These are phyloP conservation scores for Zoanthus sansibaricus DNA, from an alignment of 92 coral and sea anemone species.

Conservation along the genomic window DNA sequence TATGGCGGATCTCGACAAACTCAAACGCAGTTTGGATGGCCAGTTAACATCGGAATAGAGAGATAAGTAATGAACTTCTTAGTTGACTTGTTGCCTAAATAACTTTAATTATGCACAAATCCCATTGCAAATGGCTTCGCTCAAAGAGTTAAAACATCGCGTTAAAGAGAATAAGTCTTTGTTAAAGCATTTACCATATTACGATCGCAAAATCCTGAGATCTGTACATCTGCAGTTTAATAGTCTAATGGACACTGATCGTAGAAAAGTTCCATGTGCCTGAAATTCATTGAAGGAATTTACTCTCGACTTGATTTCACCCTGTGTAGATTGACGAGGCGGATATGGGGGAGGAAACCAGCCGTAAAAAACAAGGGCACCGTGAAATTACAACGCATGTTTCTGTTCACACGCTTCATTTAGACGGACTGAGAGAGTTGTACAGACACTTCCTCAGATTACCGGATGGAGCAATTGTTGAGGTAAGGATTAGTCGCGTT, in stretches of 20 bases:
- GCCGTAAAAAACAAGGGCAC: constrained; percentile 77
- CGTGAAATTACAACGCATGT: constrained; percentile 98
- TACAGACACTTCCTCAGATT: constrained; percentile 93
- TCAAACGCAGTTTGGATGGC: constrained; percentile 27
- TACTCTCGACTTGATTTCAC: not conserved
- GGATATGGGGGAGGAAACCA: constrained; percentile 72
- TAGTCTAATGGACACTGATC: not conserved
- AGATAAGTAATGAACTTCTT: not conserved
- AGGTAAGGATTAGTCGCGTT: constrained; percentile 58
- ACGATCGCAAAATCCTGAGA: not conserved
- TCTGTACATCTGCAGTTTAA: not conserved
- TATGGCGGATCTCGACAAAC: not conserved
- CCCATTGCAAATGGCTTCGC: constrained; percentile 2
- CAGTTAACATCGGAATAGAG: constrained; percentile 43
- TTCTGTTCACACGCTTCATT: constrained; percentile 93
- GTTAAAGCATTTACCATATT: not conserved
- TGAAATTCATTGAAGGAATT: too few relatives aligned
- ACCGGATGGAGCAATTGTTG: constrained; percentile 98
- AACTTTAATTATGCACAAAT: not conserved
- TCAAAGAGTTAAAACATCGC: not conserved
- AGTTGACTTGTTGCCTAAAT: constrained; percentile 4
- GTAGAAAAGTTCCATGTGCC: too few relatives aligned
- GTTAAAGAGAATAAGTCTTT: not conserved
- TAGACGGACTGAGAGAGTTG: constrained; percentile 93
- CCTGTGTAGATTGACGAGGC: constrained; percentile 83